phyloP scores from a whole-genome alignment of 2,888 invertebrate species.

The Neria commutata region DNA sequence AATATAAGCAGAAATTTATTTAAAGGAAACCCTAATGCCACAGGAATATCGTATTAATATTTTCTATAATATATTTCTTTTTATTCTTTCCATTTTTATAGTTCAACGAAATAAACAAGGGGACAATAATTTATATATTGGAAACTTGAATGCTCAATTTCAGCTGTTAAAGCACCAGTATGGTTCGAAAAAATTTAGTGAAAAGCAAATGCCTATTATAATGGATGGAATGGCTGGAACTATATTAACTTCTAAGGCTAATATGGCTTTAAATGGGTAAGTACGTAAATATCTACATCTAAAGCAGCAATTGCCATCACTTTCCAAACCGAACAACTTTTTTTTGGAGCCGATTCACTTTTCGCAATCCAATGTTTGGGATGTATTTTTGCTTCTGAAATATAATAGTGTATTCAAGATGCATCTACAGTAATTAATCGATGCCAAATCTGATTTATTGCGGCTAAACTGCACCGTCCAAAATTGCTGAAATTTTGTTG shows the following conservation, averaged over 20 bases:
- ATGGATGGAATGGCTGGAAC: slow-evolving; percentile 86
- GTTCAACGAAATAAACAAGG: slow-evolving; percentile 84
- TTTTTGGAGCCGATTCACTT: too few relatives aligned
- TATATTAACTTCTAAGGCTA: slow-evolving; percentile 75
- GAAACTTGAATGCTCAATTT: slow-evolving; percentile 73
- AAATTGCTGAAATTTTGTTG: too few relatives aligned
- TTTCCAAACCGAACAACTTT: too few relatives aligned
- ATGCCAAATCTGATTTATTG: too few relatives aligned
- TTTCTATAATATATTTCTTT: neutral
- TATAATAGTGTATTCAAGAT: too few relatives aligned
- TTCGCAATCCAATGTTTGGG: too few relatives aligned
- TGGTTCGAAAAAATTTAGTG: slow-evolving; percentile 63
- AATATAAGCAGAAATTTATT: too few relatives aligned
- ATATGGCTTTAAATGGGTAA: slow-evolving; percentile 72
- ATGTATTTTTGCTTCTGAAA: too few relatives aligned
- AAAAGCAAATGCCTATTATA: slow-evolving; percentile 67
- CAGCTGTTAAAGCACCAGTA: slow-evolving; percentile 75
- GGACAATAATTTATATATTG: slow-evolving; percentile 88
- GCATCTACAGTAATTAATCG: too few relatives aligned
- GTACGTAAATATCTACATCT: slow-evolving; percentile 58
- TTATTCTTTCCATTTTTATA: slow-evolving; percentile 46
- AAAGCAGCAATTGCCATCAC: too few relatives aligned
- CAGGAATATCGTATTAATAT: neutral
- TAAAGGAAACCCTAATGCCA: too few relatives aligned
- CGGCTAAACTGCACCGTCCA: too few relatives aligned